Conservation (phyloP, 2,888 invertebrate species). For the Gryllus longicercus region DNA sequence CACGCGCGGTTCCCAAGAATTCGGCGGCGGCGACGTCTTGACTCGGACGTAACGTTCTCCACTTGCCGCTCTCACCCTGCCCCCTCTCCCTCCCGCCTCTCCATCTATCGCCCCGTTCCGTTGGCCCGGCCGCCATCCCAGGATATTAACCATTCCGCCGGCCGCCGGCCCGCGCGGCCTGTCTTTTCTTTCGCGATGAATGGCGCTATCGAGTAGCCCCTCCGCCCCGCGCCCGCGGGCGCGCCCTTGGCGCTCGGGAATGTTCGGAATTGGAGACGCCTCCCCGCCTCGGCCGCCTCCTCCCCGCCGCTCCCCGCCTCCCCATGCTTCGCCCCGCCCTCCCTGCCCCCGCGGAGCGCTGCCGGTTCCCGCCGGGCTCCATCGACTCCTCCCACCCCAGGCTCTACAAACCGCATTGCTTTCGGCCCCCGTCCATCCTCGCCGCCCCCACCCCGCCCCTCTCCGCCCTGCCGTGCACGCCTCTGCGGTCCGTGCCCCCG, state of each 20-base stretch:
- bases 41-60: no score
- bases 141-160: not conserved
- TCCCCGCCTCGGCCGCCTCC: not conserved
- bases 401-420: not conserved
- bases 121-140: not conserved
- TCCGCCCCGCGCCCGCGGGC: not conserved
- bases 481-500: not conserved
- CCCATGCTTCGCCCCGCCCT: not conserved
- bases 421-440: no score
- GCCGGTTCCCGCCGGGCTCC: not conserved
- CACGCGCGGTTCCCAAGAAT: no score
- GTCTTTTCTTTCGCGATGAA: slow-evolving; percentile 11
- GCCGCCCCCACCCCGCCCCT: no score
- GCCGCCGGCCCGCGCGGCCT: not conserved
- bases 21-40: no score
- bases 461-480: not conserved
- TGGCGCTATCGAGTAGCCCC: not conserved
- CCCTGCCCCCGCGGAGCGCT: not conserved
- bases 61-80: no score
- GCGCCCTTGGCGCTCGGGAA: not conserved
- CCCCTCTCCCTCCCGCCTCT: not conserved
- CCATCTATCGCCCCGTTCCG: not conserved
- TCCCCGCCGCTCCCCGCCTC: not conserved
- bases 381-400: no score
- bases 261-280: not conserved